Evolutionary conservation across 2,888 invertebrate species (phyloP), one percentile per base, ranked within the genome.

Genomic region (Lasioglossum malachurum): DNA sequence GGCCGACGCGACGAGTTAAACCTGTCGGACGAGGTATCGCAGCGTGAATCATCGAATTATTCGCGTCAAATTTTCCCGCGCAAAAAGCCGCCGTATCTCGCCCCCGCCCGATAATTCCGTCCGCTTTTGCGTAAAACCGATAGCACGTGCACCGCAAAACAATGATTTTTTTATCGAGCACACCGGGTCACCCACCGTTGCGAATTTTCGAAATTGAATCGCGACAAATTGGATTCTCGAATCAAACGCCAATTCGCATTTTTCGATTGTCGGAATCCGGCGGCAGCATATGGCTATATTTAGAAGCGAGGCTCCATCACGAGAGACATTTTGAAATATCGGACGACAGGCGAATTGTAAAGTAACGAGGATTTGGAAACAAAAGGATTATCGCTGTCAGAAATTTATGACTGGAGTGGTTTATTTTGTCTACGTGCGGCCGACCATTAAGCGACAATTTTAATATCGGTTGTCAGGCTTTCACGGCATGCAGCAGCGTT

Each of bases 21-120:
- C 78, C 35, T 53, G 78, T 53, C 53, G 69, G 27, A 2, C 71
- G 16, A 69, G 73, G 53, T 78, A 27, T 75, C 49, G 49, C 64
- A 23, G 53, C 19, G 44, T 27, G 82, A 74, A 73, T 38, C 41
- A 74, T 27, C 77, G 67, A 16, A 82, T 84, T 78, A 84, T 78
- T 78, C 75, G 71, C 23, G 27, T 1, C 16, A 35, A 44, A 38
- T 69, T 44, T 27, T 72, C 69, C 19, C 14, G 69, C 46, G 73
- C 31, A 44, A 60, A 64, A 46, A 84, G 53, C 14, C 31, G 0
- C 14, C 12, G 27, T 4, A 14, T 44, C 44, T 44, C 14, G 44
- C 44, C 44, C 14, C 4, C 53, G 23, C 8, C 53, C 46, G 84
- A 83, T 78, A 75, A 83, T 73, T 72, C 49, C 7, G 31, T 64